Evolutionary conservation across 2,113 vertebrate genomes (phyloP), one percentile per base, ranked within the genome.

Genomic region (Dasypus novemcinctus): DNA sequence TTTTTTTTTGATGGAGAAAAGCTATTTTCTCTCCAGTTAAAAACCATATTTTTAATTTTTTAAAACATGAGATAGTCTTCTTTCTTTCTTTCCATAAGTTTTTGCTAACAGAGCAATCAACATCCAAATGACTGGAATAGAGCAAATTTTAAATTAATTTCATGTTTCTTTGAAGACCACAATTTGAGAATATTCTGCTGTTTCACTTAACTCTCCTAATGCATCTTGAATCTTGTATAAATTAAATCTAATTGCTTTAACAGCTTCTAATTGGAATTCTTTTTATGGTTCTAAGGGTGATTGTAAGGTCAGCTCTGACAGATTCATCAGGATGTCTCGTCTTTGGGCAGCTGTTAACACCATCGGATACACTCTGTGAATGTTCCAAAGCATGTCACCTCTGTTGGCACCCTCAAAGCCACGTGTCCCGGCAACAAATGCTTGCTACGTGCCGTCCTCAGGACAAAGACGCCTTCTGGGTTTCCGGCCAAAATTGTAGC

Each of bases 401-500:
- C 29, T 5, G n/a, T 2, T 2, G 52, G 52, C 27, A 2, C 27
- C 87, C 83, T 52, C 64, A 21, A 38, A 66, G 61, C 38, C 71
- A 21, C 4, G 0, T 18, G 13, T n/a, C 74, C 61, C 41, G 4
- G 2, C 1, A 21, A 54, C 14, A 46, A 2, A 15, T 27, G 25
- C 52, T 4, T 38, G 12, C 52, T 13, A n/a, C 0, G 5, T 17
- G n/a, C n/a, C 8, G 2, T 0, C 1, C 49, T 3, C 6, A 75
- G 68, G 4, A 1, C 46, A 4, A 17, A 25, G 25, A 11, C 14
- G 52, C 17, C 69, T 27, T 15, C 68, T 18, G n/a, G 61, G 43
- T 33, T 78, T 64, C 36, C 0, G 33, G 59, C 83, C 68, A 15
- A 9, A 49, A 17, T 23, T 25, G 14, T 4, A 25, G 18, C 76